Evolutionary conservation across 2,113 vertebrate genomes (phyloP).

Genomic region (Malurus elegans): DNA sequence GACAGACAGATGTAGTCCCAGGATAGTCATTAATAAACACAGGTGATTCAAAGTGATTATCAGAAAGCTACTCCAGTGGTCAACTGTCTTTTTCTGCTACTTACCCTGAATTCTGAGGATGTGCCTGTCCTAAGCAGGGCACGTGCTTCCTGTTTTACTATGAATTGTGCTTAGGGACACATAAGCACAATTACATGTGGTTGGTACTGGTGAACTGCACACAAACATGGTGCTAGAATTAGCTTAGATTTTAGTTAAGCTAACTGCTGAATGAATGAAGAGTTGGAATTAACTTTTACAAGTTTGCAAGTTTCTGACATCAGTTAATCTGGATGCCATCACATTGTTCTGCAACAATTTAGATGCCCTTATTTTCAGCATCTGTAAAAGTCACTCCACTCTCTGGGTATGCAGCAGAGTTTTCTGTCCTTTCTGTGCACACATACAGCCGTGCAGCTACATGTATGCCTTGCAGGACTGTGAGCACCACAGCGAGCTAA

Average conservation of each 20-base stretch:
- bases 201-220: neutral
- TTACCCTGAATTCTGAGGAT: neutral
- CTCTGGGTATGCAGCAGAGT: neutral
- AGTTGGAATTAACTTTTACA: neutral
- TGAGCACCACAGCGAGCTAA: neutral
- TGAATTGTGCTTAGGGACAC: neutral
- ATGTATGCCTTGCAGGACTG: neutral
- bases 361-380: neutral
- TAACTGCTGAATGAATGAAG: neutral
- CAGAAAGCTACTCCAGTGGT: neutral
- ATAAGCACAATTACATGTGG: neutral
- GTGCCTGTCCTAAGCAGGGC: neutral
- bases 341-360: neutral
- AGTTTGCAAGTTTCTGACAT: neutral
- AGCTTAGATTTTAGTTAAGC: neutral
- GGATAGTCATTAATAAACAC: neutral
- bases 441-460: accelerated
- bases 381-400: neutral
- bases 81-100: neutral
- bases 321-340: neutral
- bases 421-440: neutral
- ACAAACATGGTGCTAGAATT: neutral
- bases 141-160: neutral
- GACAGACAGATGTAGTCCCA: neutral
- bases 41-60: neutral